Conservation (phyloP, 2,888 invertebrate species). For the Platycheirus albimanus region DNA sequence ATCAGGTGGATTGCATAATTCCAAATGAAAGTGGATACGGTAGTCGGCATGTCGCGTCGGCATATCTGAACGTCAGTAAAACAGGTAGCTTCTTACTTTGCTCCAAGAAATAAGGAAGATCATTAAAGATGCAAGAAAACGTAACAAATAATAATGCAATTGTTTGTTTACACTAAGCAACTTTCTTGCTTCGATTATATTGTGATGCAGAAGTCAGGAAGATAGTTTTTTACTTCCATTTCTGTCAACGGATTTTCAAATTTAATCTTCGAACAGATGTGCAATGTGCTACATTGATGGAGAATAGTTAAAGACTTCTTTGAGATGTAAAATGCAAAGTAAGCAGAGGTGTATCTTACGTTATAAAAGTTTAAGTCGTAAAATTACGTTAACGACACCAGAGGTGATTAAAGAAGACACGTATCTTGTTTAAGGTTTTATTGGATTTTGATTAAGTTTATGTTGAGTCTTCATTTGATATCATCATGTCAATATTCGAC, state of each 20-base stretch:
- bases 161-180: conserved; percentile 30
- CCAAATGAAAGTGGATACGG: conserved; percentile 13
- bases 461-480: too few relatives aligned
- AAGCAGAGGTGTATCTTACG: too few relatives aligned
- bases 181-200: conserved; percentile 20
- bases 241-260: conserved; percentile 44
- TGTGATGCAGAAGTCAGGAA: conserved; percentile 39
- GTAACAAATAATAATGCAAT: conserved; percentile 25
- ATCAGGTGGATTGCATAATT: conserved; percentile 62
- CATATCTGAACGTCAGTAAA: too few relatives aligned
- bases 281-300: not conserved
- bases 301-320: not conserved
- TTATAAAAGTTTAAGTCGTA: not conserved
- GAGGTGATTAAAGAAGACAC: conserved; percentile 4
- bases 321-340: not conserved
- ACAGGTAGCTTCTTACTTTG: conserved; percentile 10
- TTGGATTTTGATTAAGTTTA: too few relatives aligned
- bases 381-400: not conserved
- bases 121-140: conserved; percentile 22
- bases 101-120: conserved; percentile 25
- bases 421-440: too few relatives aligned
- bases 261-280: conserved; percentile 35
- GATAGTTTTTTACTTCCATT: conserved; percentile 27
- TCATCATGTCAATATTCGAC: too few relatives aligned
- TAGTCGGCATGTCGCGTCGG: not conserved